A percentile compares a stretch with the other conserved stretches of the same genome.
phyloP scores from a whole-genome alignment of 2,888 invertebrate genomes.

The Amorpha juglandis region DNA sequence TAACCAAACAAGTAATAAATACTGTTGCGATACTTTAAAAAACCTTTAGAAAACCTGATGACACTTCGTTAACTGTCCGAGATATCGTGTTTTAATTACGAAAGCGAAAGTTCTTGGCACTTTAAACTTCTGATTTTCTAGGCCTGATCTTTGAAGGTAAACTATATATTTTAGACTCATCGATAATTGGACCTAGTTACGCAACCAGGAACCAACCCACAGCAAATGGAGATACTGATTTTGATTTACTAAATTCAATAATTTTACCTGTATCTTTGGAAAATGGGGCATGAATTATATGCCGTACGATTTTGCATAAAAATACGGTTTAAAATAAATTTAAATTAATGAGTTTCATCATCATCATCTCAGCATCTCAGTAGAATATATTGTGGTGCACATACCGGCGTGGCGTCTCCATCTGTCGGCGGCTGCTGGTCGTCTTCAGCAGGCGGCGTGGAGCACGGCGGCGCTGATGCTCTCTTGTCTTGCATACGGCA shows the following conservation, averaged over 20 bases:
- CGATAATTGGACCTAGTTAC: too few species aligned
- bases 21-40: not conserved
- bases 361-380: too few species aligned
- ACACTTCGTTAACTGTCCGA: not conserved
- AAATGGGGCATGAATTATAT: too few species aligned
- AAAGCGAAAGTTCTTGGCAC: not conserved
- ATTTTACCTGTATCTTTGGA: too few species aligned
- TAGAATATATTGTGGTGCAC: not conserved
- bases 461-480: constrained; percentile 66
- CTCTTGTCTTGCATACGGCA: constrained; percentile 64
- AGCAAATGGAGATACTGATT: too few species aligned
- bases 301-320: too few species aligned
- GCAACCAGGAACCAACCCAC: too few species aligned
- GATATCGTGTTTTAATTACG: not conserved
- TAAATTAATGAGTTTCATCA: too few species aligned
- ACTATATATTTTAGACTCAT: not conserved
- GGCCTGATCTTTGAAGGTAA: not conserved
- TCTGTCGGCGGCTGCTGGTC: constrained; percentile 66
- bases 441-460: constrained; percentile 72
- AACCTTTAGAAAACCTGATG: not conserved
- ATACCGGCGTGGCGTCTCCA: constrained; percentile 76
- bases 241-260: too few species aligned
- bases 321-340: too few species aligned
- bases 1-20: not conserved
- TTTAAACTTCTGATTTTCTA: not conserved